Percentiles rank a stretch among this genome's conserved stretches.
Conservation (phyloP, 2,888 invertebrate species). For the Hydropsyche betteni region DNA sequence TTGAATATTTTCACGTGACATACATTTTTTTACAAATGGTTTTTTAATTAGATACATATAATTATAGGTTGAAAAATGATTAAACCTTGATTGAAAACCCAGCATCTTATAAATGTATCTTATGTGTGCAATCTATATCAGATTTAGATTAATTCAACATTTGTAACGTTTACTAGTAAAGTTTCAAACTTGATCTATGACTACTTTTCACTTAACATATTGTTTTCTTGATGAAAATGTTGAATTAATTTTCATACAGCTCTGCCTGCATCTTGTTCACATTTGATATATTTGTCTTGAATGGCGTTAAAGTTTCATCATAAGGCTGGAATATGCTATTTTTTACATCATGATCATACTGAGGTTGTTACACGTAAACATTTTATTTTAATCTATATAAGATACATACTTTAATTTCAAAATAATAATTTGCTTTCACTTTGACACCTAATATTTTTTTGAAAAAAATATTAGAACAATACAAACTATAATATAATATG, state of each 20-base stretch:
- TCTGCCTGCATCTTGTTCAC: slow-evolving; percentile 31
- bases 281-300: slow-evolving; percentile 34
- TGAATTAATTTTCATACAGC: slow-evolving; percentile 24
- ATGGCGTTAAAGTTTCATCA: slow-evolving; percentile 14
- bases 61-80: slow-evolving; percentile 20
- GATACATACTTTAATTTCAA: no score
- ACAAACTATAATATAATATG: no score
- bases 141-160: slow-evolving; percentile 38
- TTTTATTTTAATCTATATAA: no score
- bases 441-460: no score
- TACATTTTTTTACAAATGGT: no score
- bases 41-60: no score
- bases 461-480: no score
- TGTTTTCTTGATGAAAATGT: slow-evolving; percentile 12
- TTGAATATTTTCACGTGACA: no score
- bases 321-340: slow-evolving; percentile 27
- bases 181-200: background rate
- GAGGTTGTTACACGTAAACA: no score
- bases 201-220: background rate
- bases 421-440: no score
- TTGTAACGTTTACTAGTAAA: background rate
- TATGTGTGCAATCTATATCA: slow-evolving; percentile 29
- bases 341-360: background rate
- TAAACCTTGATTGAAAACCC: slow-evolving; percentile 24
- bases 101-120: slow-evolving; percentile 33